These are phyloP conservation scores for Amazona vittata DNA, from an alignment of 2,113 vertebrate species.

Conservation along the genomic window DNA sequence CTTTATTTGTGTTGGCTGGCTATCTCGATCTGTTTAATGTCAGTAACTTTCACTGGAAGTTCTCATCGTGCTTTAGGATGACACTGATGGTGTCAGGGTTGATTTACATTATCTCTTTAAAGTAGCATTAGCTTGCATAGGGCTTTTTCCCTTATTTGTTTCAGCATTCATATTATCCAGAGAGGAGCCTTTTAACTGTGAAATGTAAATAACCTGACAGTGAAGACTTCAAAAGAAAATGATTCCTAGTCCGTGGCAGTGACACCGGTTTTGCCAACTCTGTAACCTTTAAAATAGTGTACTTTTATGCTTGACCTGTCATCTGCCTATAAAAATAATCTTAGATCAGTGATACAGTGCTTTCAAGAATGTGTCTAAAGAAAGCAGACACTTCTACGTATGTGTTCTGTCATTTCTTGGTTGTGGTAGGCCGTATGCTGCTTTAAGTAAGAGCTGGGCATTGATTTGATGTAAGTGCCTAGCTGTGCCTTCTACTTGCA, in stretches of 20 bases:
- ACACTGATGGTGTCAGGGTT: slow-evolving; percentile 22
- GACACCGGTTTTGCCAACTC: slow-evolving; percentile 45
- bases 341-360: slow-evolving; percentile 24
- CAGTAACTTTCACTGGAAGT: slow-evolving; percentile 46
- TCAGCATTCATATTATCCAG: slow-evolving; percentile 36
- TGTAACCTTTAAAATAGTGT: slow-evolving; percentile 50
- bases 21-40: slow-evolving; percentile 19
- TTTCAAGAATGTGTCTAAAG: slow-evolving; percentile 58
- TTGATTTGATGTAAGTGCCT: slow-evolving; percentile 28
- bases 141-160: slow-evolving; percentile 26
- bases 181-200: slow-evolving; percentile 51
- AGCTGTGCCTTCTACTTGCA: not conserved
- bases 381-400: slow-evolving; percentile 7
- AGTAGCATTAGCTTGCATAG: slow-evolving; percentile 31
- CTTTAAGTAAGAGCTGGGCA: not conserved
- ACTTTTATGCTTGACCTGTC: slow-evolving; percentile 52
- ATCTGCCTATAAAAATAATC: slow-evolving; percentile 55
- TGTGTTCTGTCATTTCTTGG: slow-evolving; percentile 5
- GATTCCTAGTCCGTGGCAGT: slow-evolving; percentile 3
- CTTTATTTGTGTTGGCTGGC: slow-evolving; percentile 49
- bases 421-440: slow-evolving; percentile 11
- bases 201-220: slow-evolving; percentile 59
- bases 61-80: slow-evolving; percentile 25
- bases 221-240: slow-evolving; percentile 44
- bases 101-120: slow-evolving; percentile 59